Evolutionary conservation across 2,797 vertebrate species (phyloP), one percentile per base, ranked within the genome.

Genomic region (Lemur catta): DNA sequence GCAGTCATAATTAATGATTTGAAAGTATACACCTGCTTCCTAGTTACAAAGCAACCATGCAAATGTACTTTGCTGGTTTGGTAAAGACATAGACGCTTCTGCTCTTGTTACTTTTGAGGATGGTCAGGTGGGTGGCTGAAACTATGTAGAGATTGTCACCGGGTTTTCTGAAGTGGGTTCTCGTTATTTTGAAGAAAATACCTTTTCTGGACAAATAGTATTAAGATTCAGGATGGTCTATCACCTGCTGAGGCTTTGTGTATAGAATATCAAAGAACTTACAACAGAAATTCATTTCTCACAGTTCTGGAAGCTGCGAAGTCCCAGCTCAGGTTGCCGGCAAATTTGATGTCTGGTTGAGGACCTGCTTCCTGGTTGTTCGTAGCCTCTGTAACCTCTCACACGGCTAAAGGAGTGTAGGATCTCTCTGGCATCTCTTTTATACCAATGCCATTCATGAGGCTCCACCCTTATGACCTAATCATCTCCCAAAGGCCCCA

Each of bases 171-270:
- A 65, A 41, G 59, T 80, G 33, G 80, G 2, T 59, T 91, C 57
- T 85, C 33, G 63, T 78, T 84, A 86, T 89, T 95, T 80, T 55
- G 13, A 94, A 78, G 28, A 50, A 96, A 93, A 63, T 17, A 18
- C 1, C n/a, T 82, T 69, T 84, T 35, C 22, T n/a, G 30, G 67
- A 88, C 48, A 92, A 89, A 94, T 18, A 63, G 3, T n/a, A 57
- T 13, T 86, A 74, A 89, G 43, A 2, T 50, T 91, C 50, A 75
- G 20, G 17, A 41, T 93, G 46, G 5, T 46, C 0, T 71, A 6
- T 94, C 65, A 71, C 20, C 5, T 85, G 10, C 18, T 90, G 33
- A 55, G 15, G 15, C 14, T 87, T 63, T 75, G 35, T 69, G 10
- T 79, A 15, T 12, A 79, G 28, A 69, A 38, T 46, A 22, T 71